Conservation (phyloP, 2,113 vertebrate genomes). For the Actinemys pallida region DNA sequence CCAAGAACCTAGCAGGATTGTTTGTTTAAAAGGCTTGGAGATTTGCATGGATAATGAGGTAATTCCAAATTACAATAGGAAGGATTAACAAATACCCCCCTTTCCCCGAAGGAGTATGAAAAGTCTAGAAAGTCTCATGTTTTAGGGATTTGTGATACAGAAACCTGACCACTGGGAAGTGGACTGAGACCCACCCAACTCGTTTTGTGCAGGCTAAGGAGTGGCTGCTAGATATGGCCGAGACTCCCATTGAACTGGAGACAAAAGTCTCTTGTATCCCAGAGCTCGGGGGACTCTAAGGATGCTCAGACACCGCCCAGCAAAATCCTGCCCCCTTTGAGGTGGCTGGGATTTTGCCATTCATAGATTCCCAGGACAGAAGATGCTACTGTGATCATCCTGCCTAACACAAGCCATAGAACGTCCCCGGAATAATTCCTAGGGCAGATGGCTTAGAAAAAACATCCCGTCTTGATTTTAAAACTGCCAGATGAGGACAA, state of each 20-base stretch:
- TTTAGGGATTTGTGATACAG: background rate
- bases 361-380: background rate
- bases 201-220: background rate
- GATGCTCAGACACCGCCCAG: background rate
- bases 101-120: background rate
- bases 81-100: accelerated
- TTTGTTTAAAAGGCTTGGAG: background rate
- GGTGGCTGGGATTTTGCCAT: background rate
- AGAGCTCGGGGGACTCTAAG: background rate
- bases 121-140: background rate
- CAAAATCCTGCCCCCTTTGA: background rate
- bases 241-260: background rate
- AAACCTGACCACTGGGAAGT: background rate
- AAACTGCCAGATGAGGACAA: background rate
- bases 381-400: background rate
- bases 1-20: background rate
- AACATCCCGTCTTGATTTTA: background rate
- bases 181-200: background rate
- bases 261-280: background rate
- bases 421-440: background rate
- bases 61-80: background rate
- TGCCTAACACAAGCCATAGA: background rate
- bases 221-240: background rate
- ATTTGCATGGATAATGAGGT: background rate
- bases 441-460: background rate